Conservation (phyloP, 2,797 vertebrate genomes). For the Acipenser transmontanus region DNA sequence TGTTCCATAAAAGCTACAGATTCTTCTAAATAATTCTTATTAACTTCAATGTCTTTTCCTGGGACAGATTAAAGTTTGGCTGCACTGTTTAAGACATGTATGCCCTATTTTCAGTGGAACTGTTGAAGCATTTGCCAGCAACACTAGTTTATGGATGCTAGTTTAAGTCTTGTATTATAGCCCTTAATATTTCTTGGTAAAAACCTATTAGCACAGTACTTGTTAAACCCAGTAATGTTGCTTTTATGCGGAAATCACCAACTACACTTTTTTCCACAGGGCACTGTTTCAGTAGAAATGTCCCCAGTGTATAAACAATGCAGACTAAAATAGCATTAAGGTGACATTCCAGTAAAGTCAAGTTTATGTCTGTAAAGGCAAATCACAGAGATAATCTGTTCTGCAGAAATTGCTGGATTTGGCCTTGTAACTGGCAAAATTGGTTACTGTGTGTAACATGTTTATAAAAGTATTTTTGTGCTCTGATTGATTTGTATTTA, state of each 20-base stretch:
- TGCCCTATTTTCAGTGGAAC: slow-evolving; percentile 12
- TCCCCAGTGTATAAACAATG: too few relatives aligned
- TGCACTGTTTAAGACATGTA: slow-evolving; percentile 11
- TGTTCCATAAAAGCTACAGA: slow-evolving; percentile 8
- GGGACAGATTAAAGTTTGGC: slow-evolving; percentile 9
- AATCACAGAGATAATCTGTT: too few relatives aligned
- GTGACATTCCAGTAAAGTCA: too few relatives aligned
- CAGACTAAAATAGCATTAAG: too few relatives aligned
- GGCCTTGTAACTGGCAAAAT: too few relatives aligned
- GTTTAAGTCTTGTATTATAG: background rate
- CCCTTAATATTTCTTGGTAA: background rate
- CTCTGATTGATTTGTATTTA: too few relatives aligned
- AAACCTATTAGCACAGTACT: slow-evolving; percentile 10
- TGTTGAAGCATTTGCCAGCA: slow-evolving; percentile 11
- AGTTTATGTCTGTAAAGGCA: too few relatives aligned
- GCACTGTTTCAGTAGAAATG: background rate
- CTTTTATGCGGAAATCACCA: background rate
- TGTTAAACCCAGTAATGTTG: slow-evolving; percentile 5
- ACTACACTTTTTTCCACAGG: background rate
- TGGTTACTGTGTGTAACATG: too few relatives aligned
- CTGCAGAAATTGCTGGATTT: too few relatives aligned
- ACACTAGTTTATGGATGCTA: slow-evolving; percentile 11
- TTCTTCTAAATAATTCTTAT: slow-evolving; percentile 9
- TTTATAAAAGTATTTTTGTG: too few relatives aligned
- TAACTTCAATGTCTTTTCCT: slow-evolving; percentile 18